phyloP scores from a whole-genome alignment of 2,888 invertebrate genomes.

The Euzophera pinguis region DNA sequence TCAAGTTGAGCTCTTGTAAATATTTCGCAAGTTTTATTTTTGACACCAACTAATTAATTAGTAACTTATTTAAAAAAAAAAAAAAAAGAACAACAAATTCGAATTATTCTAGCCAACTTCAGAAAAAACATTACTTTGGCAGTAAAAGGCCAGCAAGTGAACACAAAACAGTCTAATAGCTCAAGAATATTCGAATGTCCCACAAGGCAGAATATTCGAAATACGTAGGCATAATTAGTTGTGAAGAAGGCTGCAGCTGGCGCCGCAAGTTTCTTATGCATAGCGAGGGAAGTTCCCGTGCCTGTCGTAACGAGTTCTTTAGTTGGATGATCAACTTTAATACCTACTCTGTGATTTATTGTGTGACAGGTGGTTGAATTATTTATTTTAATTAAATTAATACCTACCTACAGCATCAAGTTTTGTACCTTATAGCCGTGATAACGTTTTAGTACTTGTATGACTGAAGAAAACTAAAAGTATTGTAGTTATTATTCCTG shows the following conservation, averaged over 20 bases:
- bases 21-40: no score
- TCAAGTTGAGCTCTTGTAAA: no score
- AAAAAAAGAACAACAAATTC: no score
- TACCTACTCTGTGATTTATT: constrained; percentile 7
- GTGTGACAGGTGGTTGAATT: background rate
- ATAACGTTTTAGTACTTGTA: no score
- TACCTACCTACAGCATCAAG: no score
- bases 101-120: no score
- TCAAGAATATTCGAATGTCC: constrained; percentile 14
- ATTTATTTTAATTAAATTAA: background rate
- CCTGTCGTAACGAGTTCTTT: constrained; percentile 6
- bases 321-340: constrained; percentile 8
- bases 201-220: constrained; percentile 37
- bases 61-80: no score
- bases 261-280: constrained; percentile 51
- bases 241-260: constrained; percentile 58
- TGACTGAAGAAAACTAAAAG: no score
- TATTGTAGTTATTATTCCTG: background rate
- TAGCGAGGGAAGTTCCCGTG: constrained; percentile 2
- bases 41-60: no score
- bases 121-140: no score
- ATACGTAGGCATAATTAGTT: constrained; percentile 65
- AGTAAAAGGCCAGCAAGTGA: no score
- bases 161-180: background rate
- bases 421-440: no score